Conservation (phyloP, 2,113 vertebrate species). For the Odocoileus virginianus region DNA sequence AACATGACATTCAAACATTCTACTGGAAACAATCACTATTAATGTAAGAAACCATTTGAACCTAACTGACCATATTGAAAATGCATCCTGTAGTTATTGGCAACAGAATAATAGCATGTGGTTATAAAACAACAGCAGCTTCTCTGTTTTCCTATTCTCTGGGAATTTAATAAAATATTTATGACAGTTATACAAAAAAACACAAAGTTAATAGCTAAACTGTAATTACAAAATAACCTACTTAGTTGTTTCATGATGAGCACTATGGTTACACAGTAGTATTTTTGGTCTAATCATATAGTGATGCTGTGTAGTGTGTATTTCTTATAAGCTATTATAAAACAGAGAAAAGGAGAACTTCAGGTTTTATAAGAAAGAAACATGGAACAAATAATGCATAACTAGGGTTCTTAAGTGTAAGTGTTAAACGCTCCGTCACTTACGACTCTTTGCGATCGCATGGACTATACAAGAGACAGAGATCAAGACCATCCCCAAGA, state of each 20-base stretch:
- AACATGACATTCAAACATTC: conserved; percentile 1
- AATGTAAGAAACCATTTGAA: conserved; percentile 22
- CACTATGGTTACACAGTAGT: not conserved
- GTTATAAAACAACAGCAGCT: conserved; percentile 3
- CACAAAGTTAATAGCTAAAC: not conserved
- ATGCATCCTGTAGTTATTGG: not conserved
- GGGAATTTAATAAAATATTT: conserved; percentile 7
- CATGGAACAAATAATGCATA: not conserved
- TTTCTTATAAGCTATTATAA: conserved; percentile 22
- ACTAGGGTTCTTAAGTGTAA: not conserved
- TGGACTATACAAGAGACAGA: not conserved
- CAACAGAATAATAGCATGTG: not conserved
- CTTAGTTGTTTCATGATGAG: conserved; percentile 3
- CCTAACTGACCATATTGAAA: not conserved
- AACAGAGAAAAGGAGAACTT: not conserved
- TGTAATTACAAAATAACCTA: not conserved
- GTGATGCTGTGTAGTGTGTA: not conserved
- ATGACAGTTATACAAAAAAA: not conserved
- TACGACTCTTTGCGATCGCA: not conserved
- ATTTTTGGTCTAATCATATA: not conserved
- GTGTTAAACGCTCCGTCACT: accelerated
- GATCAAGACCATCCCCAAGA: not conserved
- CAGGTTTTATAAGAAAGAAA: not conserved
- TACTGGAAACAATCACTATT: not conserved
- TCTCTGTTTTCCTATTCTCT: not conserved